A percentile compares a stretch with the other conserved stretches of the same genome.
phyloP scores from a whole-genome alignment of 2,888 invertebrate species.

The Plutella xylostella region DNA sequence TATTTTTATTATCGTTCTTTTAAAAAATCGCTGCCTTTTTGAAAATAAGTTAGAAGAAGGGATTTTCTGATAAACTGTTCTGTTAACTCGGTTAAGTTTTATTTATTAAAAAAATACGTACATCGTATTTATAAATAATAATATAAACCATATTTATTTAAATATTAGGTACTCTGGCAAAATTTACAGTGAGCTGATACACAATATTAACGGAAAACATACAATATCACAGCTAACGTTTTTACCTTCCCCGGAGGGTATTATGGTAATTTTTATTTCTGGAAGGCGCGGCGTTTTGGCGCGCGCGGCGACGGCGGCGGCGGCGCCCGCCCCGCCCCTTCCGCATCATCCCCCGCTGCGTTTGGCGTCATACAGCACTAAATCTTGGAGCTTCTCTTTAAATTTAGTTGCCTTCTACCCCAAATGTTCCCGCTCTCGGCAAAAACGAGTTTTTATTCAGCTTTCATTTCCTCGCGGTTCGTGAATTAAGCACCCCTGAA shows the following conservation, averaged over 20 bases:
- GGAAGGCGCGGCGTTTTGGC: conserved; percentile 1
- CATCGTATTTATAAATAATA: too few relatives aligned
- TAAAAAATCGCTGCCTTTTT: too few relatives aligned
- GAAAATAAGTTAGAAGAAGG: too few relatives aligned
- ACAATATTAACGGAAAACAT: conserved; percentile 1
- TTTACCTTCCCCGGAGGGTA: conserved; percentile 3
- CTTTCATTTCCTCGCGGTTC: conserved; percentile 6
- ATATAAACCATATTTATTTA: too few relatives aligned
- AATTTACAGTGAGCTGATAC: too few relatives aligned
- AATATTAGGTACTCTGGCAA: too few relatives aligned
- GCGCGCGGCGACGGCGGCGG: background rate
- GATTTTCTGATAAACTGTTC: too few relatives aligned
- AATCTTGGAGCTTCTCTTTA: conserved; percentile 44
- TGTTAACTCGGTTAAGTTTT: too few relatives aligned
- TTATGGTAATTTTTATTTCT: conserved; percentile 9
- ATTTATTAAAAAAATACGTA: too few relatives aligned
- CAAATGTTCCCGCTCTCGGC: conserved; percentile 21
- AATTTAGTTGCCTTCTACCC: conserved; percentile 40
- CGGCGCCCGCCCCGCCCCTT: conserved; percentile 32
- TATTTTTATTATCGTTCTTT: too few relatives aligned
- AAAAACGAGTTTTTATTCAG: conserved; percentile 6
- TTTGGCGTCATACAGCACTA: conserved; percentile 50
- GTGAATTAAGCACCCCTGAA: background rate
- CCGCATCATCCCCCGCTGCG: conserved; percentile 35
- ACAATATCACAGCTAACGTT: conserved; percentile 5